Conservation (phyloP, 2,113 vertebrate species). For the human region DNA sequence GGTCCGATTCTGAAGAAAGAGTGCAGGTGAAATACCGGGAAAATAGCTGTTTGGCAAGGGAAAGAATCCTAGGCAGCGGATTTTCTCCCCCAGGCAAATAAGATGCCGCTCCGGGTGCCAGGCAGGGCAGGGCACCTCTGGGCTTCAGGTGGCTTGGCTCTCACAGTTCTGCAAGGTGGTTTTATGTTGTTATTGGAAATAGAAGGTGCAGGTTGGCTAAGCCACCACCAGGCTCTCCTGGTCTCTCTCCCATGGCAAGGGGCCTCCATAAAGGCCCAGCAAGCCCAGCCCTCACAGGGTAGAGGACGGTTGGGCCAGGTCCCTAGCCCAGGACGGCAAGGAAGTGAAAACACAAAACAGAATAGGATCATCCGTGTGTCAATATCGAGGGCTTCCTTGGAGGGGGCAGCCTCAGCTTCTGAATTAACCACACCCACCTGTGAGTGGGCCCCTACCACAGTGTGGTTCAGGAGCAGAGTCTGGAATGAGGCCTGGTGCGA, state of each 20-base stretch:
- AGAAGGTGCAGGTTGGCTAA: not conserved
- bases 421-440: too few species aligned
- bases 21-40: not conserved
- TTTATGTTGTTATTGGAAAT: not conserved
- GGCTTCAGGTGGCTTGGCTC: not conserved
- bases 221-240: not conserved
- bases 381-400: not conserved
- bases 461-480: too few species aligned
- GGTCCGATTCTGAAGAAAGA: not conserved
- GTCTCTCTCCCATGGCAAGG: not conserved
- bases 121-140: not conserved
- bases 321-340: not conserved
- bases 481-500: too few species aligned
- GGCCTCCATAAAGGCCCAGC: not conserved
- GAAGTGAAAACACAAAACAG: not conserved
- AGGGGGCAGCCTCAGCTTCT: not conserved
- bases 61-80: not conserved
- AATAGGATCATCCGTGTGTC: rapidly evolving
- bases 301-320: not conserved
- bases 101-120: not conserved
- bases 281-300: too few species aligned
- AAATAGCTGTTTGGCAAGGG: too few species aligned
- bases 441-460: too few species aligned
- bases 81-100: not conserved
- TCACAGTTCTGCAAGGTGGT: not conserved